Conservation (phyloP, 2,888 invertebrate species). For the Tipula helvola region DNA sequence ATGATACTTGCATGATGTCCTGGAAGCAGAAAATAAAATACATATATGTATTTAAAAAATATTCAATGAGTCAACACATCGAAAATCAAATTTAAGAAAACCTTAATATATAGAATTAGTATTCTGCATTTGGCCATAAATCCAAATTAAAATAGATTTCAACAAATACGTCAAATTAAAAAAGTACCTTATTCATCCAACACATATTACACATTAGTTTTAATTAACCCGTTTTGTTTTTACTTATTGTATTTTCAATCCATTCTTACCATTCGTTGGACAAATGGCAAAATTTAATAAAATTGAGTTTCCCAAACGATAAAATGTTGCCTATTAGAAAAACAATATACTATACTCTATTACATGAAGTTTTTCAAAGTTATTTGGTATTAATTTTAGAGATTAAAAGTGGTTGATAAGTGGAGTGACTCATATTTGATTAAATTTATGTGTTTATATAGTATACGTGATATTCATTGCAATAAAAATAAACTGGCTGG, state of each 20-base stretch:
- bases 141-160: background rate
- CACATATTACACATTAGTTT: background rate
- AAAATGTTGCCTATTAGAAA: background rate
- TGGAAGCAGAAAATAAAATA: constrained; percentile 20
- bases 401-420: background rate
- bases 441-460: background rate
- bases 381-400: background rate
- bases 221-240: background rate
- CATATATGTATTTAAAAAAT: background rate
- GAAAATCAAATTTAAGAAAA: background rate
- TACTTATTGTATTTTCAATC: background rate
- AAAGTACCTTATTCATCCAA: background rate
- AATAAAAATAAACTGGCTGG: background rate
- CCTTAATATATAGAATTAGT: background rate
- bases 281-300: background rate
- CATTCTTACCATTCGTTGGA: background rate
- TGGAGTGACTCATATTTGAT: background rate
- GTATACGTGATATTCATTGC: background rate
- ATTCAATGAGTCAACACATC: background rate
- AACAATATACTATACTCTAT: background rate
- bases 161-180: background rate
- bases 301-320: background rate
- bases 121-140: too few relatives aligned
- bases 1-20: constrained; percentile 84
- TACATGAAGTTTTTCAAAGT: background rate